Conservation (phyloP, 1,140 invertebrate genomes). For the Dreissena rostriformis region DNA sequence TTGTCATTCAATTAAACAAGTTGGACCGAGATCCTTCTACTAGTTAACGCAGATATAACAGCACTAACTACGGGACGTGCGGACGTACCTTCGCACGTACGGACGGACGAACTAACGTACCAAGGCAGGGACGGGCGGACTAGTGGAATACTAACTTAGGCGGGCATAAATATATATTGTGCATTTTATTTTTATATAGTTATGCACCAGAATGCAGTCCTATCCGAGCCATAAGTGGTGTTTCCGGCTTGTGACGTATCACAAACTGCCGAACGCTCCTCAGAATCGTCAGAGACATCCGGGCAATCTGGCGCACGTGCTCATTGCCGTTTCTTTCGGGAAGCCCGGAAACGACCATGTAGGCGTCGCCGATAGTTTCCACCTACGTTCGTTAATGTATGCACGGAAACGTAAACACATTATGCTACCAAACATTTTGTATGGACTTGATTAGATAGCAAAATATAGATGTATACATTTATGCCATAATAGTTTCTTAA, state of each 20-base stretch:
- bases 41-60: neutral
- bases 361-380: constrained; percentile 84
- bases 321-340: constrained; percentile 68
- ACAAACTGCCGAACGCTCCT: constrained; percentile 81
- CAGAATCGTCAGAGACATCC: constrained; percentile 84
- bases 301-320: constrained; percentile 84
- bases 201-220: constrained; percentile 63
- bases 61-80: too few species aligned
- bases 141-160: neutral
- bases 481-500: too few species aligned
- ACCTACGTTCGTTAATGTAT: constrained; percentile 43
- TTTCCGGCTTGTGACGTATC: constrained; percentile 82
- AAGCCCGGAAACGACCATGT: constrained; percentile 70
- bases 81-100: too few species aligned
- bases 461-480: too few species aligned
- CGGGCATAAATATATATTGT: too few species aligned
- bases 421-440: neutral
- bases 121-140: too few species aligned
- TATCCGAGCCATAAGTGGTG: constrained; percentile 55
- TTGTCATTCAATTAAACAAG: neutral
- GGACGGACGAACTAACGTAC: too few species aligned
- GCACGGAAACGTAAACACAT: neutral
- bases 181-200: too few species aligned
- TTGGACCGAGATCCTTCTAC: neutral
- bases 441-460: too few species aligned